These are phyloP conservation scores for Tricholauxania praeusta DNA, from an alignment of 2,888 invertebrate species.

Conservation along the genomic window DNA sequence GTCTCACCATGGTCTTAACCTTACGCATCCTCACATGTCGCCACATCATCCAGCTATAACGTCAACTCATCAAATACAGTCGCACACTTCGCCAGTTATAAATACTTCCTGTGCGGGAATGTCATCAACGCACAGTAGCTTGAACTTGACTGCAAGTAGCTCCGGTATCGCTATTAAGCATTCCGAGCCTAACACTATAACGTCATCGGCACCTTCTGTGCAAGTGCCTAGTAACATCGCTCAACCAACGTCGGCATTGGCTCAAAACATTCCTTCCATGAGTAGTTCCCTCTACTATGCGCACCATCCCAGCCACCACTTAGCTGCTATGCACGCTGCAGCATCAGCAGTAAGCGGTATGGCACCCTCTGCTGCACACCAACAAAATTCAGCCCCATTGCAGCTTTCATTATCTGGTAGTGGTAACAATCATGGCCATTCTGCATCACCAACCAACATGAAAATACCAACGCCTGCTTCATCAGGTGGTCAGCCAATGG, in stretches of 20 bases:
- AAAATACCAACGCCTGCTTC: slow-evolving; percentile 56
- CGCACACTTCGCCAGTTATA: slow-evolving; percentile 54
- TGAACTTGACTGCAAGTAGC: slow-evolving; percentile 51
- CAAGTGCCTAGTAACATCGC: slow-evolving; percentile 52
- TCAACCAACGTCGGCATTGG: slow-evolving; percentile 54
- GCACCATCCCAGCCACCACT: slow-evolving; percentile 57
- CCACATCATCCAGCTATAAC: slow-evolving; percentile 60
- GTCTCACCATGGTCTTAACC: slow-evolving; percentile 63
- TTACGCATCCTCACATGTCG: slow-evolving; percentile 65
- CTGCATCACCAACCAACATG: slow-evolving; percentile 54
- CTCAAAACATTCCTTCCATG: slow-evolving; percentile 64
- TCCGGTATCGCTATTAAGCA: slow-evolving; percentile 47
- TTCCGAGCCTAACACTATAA: slow-evolving; percentile 51
- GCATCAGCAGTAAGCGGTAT: slow-evolving; percentile 53
- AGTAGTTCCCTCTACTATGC: slow-evolving; percentile 61
- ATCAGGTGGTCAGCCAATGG: slow-evolving; percentile 45
- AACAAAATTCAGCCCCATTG: slow-evolving; percentile 49
- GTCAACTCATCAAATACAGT: slow-evolving; percentile 61
- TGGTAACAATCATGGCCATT: slow-evolving; percentile 45
- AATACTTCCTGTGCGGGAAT: slow-evolving; percentile 45
- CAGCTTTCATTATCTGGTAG: slow-evolving; percentile 46
- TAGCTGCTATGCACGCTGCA: slow-evolving; percentile 61
- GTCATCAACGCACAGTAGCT: slow-evolving; percentile 60
- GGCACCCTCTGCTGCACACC: slow-evolving; percentile 59
- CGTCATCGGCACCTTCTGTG: slow-evolving; percentile 52